Base-by-base conservation (phyloP, 2,888 invertebrate genomes). In the Cremastobaeus sp. region DNA sequence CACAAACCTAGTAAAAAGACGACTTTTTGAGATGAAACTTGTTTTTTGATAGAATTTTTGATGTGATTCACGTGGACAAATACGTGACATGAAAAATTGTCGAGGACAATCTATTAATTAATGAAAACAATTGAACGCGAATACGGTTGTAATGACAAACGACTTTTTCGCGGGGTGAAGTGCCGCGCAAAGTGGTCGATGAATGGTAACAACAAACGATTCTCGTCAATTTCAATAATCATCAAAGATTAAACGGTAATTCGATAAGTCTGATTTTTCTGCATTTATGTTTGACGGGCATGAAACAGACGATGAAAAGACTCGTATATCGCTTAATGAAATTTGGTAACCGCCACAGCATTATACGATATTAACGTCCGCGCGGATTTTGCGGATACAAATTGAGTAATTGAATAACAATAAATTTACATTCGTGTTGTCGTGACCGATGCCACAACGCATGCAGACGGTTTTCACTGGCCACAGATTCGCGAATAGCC, bases 381-480 rank as follows among this genome's bases (percentile, higher is more conserved):
- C 71, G 76, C 76, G 79, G 78, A 79, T 78, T 76, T 73, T 79
- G 82, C 77, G 79, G 78, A 70, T 81, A 78, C 80, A 81, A 80
- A 83, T 83, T 82, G 85, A 83, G 83, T 86, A 86, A 86, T 86
- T 83, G 84, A 85, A 86, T 85, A 84, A 84, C 83, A 84, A 86
- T 86, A 85, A 86, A 86, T 86, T 86, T 85, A 85, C 84, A 85
- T 84, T 85, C 82, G 82, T 82, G 83, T 84, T 85, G 84, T 84
- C 84, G 84, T 76, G 84, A 83, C 81, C 81, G 78, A 82, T 82
- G 79, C 85, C 83, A 79, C 85, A 83, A 81, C 78, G 79, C 79
- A 79, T 79, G 82, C 81, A 82, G 81, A 82, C 80, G 80, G 78
- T 78, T 78, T 74, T 79, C 76, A 79, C 77, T 78, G 76, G 72